Conservation (phyloP, 2,113 vertebrate genomes). For the Triplophysa tibetana region DNA sequence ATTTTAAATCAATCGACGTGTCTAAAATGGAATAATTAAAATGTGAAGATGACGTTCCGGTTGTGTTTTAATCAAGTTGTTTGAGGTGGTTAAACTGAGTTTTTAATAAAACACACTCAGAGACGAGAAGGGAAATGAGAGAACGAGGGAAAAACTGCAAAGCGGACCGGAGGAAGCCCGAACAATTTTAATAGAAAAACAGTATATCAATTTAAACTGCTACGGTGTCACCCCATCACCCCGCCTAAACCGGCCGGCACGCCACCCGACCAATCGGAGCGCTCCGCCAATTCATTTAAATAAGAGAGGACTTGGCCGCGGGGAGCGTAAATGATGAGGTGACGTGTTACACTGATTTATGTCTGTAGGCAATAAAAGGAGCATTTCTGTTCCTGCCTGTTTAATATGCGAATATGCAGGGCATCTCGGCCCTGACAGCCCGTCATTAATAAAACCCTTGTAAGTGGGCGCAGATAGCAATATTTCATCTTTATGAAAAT, state of each 20-base stretch:
- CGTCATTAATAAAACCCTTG: constrained; percentile 89
- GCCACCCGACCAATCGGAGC: constrained; percentile 89
- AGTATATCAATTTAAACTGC: constrained; percentile 61
- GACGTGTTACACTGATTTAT: constrained; percentile 95
- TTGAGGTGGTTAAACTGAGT: constrained; percentile 4
- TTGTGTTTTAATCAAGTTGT: not conserved
- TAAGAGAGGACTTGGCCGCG: constrained; percentile 93
- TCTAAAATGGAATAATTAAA: too few relatives aligned
- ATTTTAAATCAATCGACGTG: too few relatives aligned
- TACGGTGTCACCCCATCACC: constrained; percentile 58
- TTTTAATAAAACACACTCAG: not conserved
- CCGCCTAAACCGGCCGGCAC: constrained; percentile 70
- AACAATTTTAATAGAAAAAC: constrained; percentile 59
- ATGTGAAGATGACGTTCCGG: not conserved
- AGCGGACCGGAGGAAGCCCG: constrained; percentile 43
- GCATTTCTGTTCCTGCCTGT: constrained; percentile 94
- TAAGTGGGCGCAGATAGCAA: constrained; percentile 83
- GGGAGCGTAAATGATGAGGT: constrained; percentile 92
- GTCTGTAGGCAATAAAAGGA: constrained; percentile 92
- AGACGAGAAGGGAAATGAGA: constrained; percentile 11
- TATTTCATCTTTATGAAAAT: constrained; percentile 96
- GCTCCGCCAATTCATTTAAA: constrained; percentile 92
- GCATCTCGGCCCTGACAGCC: constrained; percentile 89
- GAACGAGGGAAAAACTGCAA: constrained; percentile 39
- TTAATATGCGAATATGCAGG: constrained; percentile 97